These are phyloP conservation scores for Polypterus bichir DNA, from an alignment of 2,113 vertebrate species.

Conservation along the genomic window DNA sequence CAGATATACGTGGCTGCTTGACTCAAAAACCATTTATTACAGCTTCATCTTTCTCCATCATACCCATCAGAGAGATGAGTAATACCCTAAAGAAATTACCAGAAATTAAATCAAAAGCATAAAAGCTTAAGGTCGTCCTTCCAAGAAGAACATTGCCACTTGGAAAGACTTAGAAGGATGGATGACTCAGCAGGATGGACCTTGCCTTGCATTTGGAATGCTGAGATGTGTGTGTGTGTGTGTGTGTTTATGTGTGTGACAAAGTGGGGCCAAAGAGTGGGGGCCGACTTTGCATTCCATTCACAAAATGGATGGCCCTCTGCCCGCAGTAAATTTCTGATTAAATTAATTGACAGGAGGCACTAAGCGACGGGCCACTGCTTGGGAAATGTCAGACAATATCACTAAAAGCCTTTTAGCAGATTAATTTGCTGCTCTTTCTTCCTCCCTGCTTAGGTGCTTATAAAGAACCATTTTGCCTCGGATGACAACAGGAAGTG, in stretches of 20 bases:
- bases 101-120: conserved; percentile 19
- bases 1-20: background rate
- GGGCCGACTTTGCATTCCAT: conserved; percentile 36
- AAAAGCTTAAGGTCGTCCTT: conserved; percentile 10
- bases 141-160: conserved; percentile 19
- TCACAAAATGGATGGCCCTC: conserved; percentile 61
- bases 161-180: conserved; percentile 20
- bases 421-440: conserved; percentile 57
- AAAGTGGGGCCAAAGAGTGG: conserved; percentile 3
- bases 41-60: conserved; percentile 1
- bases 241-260: background rate
- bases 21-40: background rate
- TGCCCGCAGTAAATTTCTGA: conserved; percentile 60
- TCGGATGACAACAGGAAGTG: too few species aligned
- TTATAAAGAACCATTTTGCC: conserved; percentile 33
- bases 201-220: background rate
- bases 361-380: conserved; percentile 32
- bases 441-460: conserved; percentile 39
- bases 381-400: conserved; percentile 51
- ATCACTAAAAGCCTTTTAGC: conserved; percentile 68
- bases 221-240: background rate
- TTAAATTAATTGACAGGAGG: conserved; percentile 56
- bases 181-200: conserved; percentile 31
- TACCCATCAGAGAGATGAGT: conserved; percentile 14
- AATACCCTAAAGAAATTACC: conserved; percentile 19